phyloP scores from a whole-genome alignment of 2,888 invertebrate genomes.

The Lasioglossum vierecki region DNA sequence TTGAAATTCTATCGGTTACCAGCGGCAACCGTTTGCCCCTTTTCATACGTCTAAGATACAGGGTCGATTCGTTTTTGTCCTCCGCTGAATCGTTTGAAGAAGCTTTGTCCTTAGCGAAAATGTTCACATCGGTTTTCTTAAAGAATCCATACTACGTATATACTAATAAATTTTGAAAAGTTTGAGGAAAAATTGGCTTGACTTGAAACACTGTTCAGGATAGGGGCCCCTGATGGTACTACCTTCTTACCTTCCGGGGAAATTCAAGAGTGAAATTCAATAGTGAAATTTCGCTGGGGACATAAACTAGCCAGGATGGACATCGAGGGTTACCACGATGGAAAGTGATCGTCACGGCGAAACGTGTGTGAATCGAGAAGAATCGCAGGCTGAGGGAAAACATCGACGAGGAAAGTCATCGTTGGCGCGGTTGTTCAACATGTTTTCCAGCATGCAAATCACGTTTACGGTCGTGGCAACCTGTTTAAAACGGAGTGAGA shows the following conservation, averaged over 20 bases:
- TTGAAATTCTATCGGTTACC: constrained; percentile 27
- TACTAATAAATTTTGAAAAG: too few relatives aligned
- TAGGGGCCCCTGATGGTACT: too few relatives aligned
- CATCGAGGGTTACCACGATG: not conserved
- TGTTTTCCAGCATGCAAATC: constrained; percentile 62
- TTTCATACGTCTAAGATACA: not conserved
- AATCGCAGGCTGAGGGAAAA: not conserved
- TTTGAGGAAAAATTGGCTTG: too few relatives aligned
- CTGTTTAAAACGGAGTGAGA: constrained; percentile 60
- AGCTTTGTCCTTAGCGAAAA: too few relatives aligned
- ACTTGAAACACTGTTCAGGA: too few relatives aligned
- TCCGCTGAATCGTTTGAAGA: too few relatives aligned
- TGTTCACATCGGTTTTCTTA: too few relatives aligned
- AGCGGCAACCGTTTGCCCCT: not conserved
- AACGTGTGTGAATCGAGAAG: not conserved
- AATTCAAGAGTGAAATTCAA: not conserved
- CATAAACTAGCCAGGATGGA: too few relatives aligned
- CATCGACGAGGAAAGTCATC: constrained; percentile 54
- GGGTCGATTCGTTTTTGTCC: not conserved
- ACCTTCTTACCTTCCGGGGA: too few relatives aligned
- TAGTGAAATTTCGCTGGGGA: not conserved
- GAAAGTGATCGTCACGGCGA: not conserved
- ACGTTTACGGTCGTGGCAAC: constrained; percentile 34
- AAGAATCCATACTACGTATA: too few relatives aligned
- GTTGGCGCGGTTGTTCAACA: constrained; percentile 12